Base-by-base conservation (phyloP, 64 coral and sea anemone genomes). In the Astreopora myriophthalma region DNA sequence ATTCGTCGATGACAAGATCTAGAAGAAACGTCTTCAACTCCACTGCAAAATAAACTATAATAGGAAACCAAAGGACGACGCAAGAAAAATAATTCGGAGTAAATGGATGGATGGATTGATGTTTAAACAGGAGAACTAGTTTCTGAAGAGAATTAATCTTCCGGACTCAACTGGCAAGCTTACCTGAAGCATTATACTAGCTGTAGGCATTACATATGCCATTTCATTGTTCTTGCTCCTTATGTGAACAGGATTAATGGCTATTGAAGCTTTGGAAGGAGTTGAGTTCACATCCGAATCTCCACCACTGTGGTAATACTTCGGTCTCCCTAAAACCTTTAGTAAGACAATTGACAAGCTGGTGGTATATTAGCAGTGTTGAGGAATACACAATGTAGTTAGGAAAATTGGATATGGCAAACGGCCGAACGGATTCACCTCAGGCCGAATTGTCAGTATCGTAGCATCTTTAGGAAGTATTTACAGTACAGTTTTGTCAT, bases 201-300 rank as follows among this genome's bases (percentile, higher is more conserved):
- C 20, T 14, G 79, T 83, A 19, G 79, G 79, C 57, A 65, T 83
- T 25, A 83, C 49, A 64, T 37, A 65, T 65, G 79, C 22, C 34
- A 35, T 38, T 22, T 83, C 57, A 37, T 5, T 38, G 16, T 27
- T 37, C 17, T 19, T 83, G 52, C 55, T 83, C n/a, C 58, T 63
- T 17, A 83, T 83, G 51, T 26, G 34, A 22, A 83, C 79, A 64
- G 79, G 79, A 28, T 63, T 24, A 63, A 83, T 83, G 20, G 79
- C 34, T n/a, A 83, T 57, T 25, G 79, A 83, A 38, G 79, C 79
- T 64, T 83, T 83, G 17, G 52, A 64, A 64, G 79, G 79, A 62
- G 79, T 83, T 38, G 34, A 83, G 33, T 57, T 83, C n/a, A 60
- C 22, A 65, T 83, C 79, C 25, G 79, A 83, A 3, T 83, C 79